These are phyloP conservation scores for Tridacna crocea DNA, from an alignment of 2,888 invertebrate genomes.

Conservation along the genomic window DNA sequence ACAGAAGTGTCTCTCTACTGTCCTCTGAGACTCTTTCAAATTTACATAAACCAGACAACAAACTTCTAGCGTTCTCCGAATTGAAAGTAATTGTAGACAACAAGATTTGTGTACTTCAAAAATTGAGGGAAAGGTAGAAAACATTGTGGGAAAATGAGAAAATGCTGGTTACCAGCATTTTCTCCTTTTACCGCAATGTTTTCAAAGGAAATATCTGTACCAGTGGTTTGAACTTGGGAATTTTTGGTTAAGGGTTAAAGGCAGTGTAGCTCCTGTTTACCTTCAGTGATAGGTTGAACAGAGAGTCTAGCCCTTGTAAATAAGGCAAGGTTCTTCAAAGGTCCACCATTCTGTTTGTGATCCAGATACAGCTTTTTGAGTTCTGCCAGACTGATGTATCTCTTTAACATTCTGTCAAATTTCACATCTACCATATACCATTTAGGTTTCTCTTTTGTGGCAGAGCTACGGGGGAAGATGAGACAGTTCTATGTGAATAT, in stretches of 20 bases:
- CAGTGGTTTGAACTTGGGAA: no score
- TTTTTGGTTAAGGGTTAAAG: no score
- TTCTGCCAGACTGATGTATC: slow-evolving; percentile 79
- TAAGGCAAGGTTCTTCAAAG: slow-evolving; percentile 78
- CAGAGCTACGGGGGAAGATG: slow-evolving; percentile 49
- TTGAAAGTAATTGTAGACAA: no score
- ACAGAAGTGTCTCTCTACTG: background rate
- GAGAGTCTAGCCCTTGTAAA: slow-evolving; percentile 82
- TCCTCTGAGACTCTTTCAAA: background rate
- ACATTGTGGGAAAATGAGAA: no score
- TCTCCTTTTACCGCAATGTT: no score
- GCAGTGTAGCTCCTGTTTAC: slow-evolving; percentile 46
- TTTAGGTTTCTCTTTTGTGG: slow-evolving; percentile 75
- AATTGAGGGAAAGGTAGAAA: no score
- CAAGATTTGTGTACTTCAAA: no score
- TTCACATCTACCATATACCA: slow-evolving; percentile 84
- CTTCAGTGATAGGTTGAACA: slow-evolving; percentile 81
- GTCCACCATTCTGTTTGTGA: slow-evolving; percentile 80
- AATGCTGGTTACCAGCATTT: no score
- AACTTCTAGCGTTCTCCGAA: no score
- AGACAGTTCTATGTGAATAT: no score
- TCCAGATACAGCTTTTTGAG: slow-evolving; percentile 78
- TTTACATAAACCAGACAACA: no score
- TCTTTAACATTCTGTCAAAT: slow-evolving; percentile 78
- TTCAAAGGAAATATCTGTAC: no score